Conservation (phyloP, 35 echinoderm and acorn worm species). For the Stichopus chloronotus region DNA sequence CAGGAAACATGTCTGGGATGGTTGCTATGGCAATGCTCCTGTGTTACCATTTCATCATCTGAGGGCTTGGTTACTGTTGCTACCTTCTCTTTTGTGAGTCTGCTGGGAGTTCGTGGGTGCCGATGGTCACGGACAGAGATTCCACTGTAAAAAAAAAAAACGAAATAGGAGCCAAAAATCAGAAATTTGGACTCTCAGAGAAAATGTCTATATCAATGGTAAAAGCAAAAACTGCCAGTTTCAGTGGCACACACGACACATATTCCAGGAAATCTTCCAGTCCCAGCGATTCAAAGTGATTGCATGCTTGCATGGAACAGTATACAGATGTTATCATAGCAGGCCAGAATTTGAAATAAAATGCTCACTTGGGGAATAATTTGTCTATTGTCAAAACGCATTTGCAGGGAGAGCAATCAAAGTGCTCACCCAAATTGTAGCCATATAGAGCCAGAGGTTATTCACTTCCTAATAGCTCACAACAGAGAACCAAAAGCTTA, state of each 20-base stretch:
- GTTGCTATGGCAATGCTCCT: too few relatives aligned
- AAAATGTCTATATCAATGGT: not conserved
- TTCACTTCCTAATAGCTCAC: too few relatives aligned
- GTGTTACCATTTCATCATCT: too few relatives aligned
- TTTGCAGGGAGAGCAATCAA: too few relatives aligned
- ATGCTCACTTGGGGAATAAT: too few relatives aligned
- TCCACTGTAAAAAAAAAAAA: constrained; percentile 30
- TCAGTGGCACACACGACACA: not conserved
- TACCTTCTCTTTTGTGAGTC: not conserved
- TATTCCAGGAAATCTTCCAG: not conserved
- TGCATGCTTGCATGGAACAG: not conserved
- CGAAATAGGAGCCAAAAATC: not conserved
- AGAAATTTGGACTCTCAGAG: not conserved
- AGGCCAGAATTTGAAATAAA: not conserved
- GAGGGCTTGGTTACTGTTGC: too few relatives aligned
- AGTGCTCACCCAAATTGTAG: too few relatives aligned
- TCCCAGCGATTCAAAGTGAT: not conserved
- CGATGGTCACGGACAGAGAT: constrained; percentile 20
- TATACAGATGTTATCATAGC: not conserved
- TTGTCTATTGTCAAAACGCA: too few relatives aligned
- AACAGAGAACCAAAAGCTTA: too few relatives aligned
- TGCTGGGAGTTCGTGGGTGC: not conserved
- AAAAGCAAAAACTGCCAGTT: not conserved
- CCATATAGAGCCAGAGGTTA: too few relatives aligned
- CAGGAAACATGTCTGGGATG: too few relatives aligned